Conservation (phyloP, 2,113 vertebrate species). For the Rostratula benghalensis region DNA sequence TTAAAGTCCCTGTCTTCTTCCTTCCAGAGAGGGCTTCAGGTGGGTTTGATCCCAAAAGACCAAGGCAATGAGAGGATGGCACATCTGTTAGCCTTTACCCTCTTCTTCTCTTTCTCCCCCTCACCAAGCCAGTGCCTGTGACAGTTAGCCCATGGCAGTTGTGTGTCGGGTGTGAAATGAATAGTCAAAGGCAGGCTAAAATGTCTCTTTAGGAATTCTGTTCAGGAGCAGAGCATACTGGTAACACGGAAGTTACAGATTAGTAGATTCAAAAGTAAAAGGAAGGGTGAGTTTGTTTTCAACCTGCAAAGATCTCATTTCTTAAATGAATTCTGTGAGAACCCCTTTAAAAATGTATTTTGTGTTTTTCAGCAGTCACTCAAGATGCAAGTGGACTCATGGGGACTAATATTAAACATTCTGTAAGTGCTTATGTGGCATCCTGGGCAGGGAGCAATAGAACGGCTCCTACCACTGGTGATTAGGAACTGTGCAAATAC, state of each 20-base stretch:
- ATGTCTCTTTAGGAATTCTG: neutral
- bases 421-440: neutral
- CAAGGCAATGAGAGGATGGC: neutral
- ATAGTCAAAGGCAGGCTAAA: neutral
- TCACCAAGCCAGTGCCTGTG: neutral
- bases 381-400: neutral
- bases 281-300: neutral
- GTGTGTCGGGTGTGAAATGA: neutral
- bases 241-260: neutral
- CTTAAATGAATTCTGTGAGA: neutral
- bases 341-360: neutral
- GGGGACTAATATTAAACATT: neutral
- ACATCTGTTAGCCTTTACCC: neutral
- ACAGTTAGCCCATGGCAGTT: fast-evolving
- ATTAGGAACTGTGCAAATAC: neutral
- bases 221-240: neutral
- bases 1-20: neutral
- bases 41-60: neutral
- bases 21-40: neutral
- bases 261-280: neutral
- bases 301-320: neutral
- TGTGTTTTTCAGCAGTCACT: neutral
- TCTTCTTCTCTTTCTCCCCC: neutral
- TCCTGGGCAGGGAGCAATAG: neutral
- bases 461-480: neutral